Base-by-base conservation (phyloP, 2,888 invertebrate genomes). In the Oxystoma pomonae region DNA sequence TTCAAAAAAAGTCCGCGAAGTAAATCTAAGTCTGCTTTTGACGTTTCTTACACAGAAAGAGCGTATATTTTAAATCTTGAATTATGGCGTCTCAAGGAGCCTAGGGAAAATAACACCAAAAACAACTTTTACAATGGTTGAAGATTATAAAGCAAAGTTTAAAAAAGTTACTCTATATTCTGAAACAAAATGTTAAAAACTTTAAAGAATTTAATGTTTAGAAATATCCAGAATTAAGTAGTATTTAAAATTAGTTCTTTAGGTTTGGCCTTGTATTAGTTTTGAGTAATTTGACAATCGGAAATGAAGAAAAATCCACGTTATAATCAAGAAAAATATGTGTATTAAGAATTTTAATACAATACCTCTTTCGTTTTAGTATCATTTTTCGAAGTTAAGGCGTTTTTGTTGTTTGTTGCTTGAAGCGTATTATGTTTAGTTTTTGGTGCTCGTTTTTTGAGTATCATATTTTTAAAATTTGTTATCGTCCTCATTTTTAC, bases 11-110 rank as follows among this genome's bases (percentile, higher is more conserved):
- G 72, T 68, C 35, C 68, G 65, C 74, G 74, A 71, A 73, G 73
- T 75, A 75, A 75, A 75, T 74, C 73, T 74, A 72, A 75, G 75
- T 75, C 75, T 70, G 71, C 67, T 68, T 73, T 72, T 75, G 75
- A 75, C 75, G 68, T 69, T 67, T 35, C 35, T 35, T 35, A 35
- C 35, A 59, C 70, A 71, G 72, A 73, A 67, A 68, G 74, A 63
- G 65, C 74, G 73, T 74, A 76, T 76, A 77, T 76, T 76, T 78
- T 77, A 77, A 75, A 75, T 71, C 73, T 73, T 76, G 76, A 77
- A 73, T 75, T 77, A 78, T 74, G 70, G 64, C 68, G 65, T 61
- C 67, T 67, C 62, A 61, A 65, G 59, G 62, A 65, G 61, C 63
- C 67, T 62, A 67, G 64, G 65, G 65, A 65, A 64, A 66, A 61